Conservation (phyloP, 2,113 vertebrate genomes). For the Pipra filicauda region DNA sequence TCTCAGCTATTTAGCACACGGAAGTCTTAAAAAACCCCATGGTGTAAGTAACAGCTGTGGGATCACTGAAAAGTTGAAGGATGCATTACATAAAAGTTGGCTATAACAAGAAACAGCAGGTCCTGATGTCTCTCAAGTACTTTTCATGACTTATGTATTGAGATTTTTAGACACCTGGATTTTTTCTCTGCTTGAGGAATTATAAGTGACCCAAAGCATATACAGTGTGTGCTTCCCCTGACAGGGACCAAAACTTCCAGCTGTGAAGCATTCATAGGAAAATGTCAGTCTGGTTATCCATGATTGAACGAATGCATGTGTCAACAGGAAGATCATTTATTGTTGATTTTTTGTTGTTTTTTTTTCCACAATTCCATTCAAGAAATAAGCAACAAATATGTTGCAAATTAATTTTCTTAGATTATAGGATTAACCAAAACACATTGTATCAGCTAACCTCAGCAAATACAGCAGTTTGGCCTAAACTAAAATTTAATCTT, state of each 20-base stretch:
- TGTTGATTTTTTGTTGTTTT: neutral
- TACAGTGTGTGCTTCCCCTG: neutral
- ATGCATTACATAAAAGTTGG: neutral
- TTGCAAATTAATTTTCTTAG: neutral
- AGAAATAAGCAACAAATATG: neutral
- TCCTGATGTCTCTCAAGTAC: neutral
- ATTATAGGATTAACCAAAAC: neutral
- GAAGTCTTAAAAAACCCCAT: neutral
- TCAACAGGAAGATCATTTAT: neutral
- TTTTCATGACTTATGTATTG: neutral
- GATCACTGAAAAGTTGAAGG: neutral
- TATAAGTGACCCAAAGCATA: neutral
- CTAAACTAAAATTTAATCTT: neutral
- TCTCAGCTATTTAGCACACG: neutral
- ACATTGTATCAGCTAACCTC: neutral
- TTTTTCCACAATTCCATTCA: rapidly evolving
- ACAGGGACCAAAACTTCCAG: neutral
- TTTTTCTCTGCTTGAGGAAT: neutral
- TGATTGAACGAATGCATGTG: neutral
- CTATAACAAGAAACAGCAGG: neutral
- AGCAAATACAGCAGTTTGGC: neutral
- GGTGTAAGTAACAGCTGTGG: neutral
- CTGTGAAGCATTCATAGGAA: neutral
- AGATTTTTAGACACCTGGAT: neutral
- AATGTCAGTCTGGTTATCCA: neutral